Base-by-base conservation (phyloP, 2,797 vertebrate genomes). In the Columba guinea region DNA sequence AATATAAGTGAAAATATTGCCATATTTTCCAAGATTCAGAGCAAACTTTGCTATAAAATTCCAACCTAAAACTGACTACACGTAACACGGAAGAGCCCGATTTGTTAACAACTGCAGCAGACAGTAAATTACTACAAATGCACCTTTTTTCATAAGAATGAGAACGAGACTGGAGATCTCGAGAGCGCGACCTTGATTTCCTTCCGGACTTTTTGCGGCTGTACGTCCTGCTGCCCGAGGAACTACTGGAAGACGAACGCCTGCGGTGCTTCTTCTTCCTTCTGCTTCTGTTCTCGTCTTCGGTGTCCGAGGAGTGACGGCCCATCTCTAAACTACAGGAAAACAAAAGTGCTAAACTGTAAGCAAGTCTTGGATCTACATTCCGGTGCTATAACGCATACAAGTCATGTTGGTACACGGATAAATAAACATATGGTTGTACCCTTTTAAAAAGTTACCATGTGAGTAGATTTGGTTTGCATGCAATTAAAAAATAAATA, bases 301-400 rank as follows among this genome's bases (percentile, higher is more conserved):
- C 99, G 3, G 99, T 99, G 96, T 99, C 99, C 18, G 99, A 99
- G 12, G 99, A 99, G 89, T 96, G 98, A 15, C 98, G 98, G 58
- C 99, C 99, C 99, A 99, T 99, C 84, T 90, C 96, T 85, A 7
- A 55, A 24, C 87, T 94, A 82, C 7, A 28, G 51, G 28, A 67
- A 95, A 75, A 60, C 56, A 87, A 28, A 52, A 77, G 7, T 4
- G 30, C 78, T 51, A 13, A 10, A 5, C 58, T 28, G 77, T 39
- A 24, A 90, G n/a, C 15, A 49, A 49, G 21, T 11, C 63, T 39
- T 10, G 0, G 3, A 9, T 2, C 76, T n/a, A 24, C 18, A 2
- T 7, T 2, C 28, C 0, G 1, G 4, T 53, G 37, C 7, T 51
- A 32, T 13, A 5, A 6, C 8, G 6, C 8, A 26, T 5, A 5